Evolutionary conservation across 2,113 vertebrate genomes (phyloP), one percentile per base, ranked within the genome.

Genomic region (Rhinolophus ferrumequinum): DNA sequence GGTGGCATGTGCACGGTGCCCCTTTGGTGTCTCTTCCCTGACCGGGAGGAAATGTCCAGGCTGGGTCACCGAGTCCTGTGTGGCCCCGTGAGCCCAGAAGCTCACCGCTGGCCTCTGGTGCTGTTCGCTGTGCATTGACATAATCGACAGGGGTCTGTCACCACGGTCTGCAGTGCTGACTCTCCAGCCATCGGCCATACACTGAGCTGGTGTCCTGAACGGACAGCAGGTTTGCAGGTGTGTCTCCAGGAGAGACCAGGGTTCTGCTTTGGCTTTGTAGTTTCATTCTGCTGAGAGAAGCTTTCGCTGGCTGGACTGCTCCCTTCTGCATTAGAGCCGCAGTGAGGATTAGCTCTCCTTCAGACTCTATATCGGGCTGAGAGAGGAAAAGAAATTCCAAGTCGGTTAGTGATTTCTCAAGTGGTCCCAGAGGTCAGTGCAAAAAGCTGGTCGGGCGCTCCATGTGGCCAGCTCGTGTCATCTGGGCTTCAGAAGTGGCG

Each of bases 191-290:
- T 50, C 16, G 2, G 12, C 24, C 13, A 8, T 15, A 5, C 5
- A 21, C 82, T 21, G 13, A 15, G 38, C 30, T 30, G 50, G 14
- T 21, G 4, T 26, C 72, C 11, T 76, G 47, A 38, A 80, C 33
- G 64, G 38, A 22, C 0, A 0, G 9, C 38, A 54, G 12, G 4
- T 30, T 6, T 35, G 4, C 4, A 22, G 54, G 47, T 19, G 21
- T 33, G 21, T 54, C 77, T 47, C 33, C 28, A 12, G 84, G 33
- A 80, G 64, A 62, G 56, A 50, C 26, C 33, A n/a, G 18, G 60
- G n/a, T 16, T n/a, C 69, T 56, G 38, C 41, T 11, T 50, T 0
- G 0, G 50, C 26, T 41, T 47, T 30, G n/a, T 35, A 8, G 7
- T 35, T 44, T 35, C 35, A 56, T 76, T 33, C n/a, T 64, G 50